These are phyloP conservation scores for Lutraria rhynchaena DNA, from an alignment of 1,140 invertebrate species.

Conservation along the genomic window DNA sequence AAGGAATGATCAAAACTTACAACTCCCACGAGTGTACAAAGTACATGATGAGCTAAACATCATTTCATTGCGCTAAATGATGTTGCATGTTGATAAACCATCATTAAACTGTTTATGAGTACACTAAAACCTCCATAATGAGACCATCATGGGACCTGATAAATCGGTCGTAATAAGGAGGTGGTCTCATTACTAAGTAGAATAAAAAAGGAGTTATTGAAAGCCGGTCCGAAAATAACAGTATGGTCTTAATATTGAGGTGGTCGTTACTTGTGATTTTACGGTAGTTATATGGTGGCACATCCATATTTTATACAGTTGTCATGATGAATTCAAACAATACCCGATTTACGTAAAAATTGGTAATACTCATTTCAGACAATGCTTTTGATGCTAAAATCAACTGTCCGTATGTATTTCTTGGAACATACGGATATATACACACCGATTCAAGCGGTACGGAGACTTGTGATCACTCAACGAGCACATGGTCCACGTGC, in stretches of 20 bases:
- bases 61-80: too few relatives aligned
- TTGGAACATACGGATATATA: constrained; percentile 25
- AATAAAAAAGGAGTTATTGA: too few relatives aligned
- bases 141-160: too few relatives aligned
- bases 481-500: not conserved
- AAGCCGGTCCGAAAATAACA: too few relatives aligned
- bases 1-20: not conserved
- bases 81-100: too few relatives aligned
- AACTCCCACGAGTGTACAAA: not conserved
- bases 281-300: not conserved
- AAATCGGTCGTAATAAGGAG: too few relatives aligned
- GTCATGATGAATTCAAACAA: constrained; percentile 1
- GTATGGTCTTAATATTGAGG: not conserved
- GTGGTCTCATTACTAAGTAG: too few relatives aligned
- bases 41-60: not conserved
- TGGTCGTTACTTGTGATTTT: not conserved
- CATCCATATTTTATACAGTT: not conserved
- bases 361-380: not conserved
- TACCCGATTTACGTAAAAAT: not conserved
- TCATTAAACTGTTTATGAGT: too few relatives aligned
- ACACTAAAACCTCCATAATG: too few relatives aligned
- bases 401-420: constrained; percentile 15
- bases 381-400: not conserved
- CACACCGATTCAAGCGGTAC: constrained; percentile 10
- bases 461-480: not conserved